Base-by-base conservation (phyloP, 2,797 vertebrate genomes). In the Syngnathus rostellatus region DNA sequence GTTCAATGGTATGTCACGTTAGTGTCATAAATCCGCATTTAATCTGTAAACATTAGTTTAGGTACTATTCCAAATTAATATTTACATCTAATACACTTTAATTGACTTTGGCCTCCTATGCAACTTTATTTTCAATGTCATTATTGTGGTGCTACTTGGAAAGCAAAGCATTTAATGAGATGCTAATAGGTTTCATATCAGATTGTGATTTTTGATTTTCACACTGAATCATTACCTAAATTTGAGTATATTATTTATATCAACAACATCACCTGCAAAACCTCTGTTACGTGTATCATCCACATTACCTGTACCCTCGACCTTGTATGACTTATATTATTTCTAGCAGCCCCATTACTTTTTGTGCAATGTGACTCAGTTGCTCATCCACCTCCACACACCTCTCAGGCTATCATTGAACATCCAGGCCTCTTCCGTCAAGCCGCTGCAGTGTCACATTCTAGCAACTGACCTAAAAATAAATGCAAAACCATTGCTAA, bases 171-270 rank as follows among this genome's bases (percentile, higher is more conserved):
- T 31, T 31, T 31, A 31, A 31, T 31, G 31, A 31, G 31, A 31
- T 31, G 31, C 31, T 31, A 31, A 31, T 31, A 4, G 31, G 31
- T 4, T 31, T 31, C 31, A 31, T 31, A 31, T 31, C 31, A 31
- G 3, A 31, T 31, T 4, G 31, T 31, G 3, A 31, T 31, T 31
- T 31, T 31, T 3, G 3, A 31, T 31, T 31, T 31, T 0, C 3
- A 31, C 31, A 31, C 31, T 31, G 31, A 31, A 31, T 41, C 40
- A 23, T 53, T 2, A 8, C 68, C 65, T 66, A 61, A 1, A n/a
- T 14, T 71, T 62, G 71, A 55, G 67, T 65, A 67, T 73, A 62
- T 80, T 78, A 79, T 71, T 75, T 78, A 74, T 45, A 45, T 45
- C 43, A 45, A 11, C 43, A 45, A 11, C 74, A 77, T 46, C 62